Evolutionary conservation across 2,888 invertebrate genomes (phyloP), one percentile per base, ranked within the genome.

Genomic region (Eupeodes latifasciatus): DNA sequence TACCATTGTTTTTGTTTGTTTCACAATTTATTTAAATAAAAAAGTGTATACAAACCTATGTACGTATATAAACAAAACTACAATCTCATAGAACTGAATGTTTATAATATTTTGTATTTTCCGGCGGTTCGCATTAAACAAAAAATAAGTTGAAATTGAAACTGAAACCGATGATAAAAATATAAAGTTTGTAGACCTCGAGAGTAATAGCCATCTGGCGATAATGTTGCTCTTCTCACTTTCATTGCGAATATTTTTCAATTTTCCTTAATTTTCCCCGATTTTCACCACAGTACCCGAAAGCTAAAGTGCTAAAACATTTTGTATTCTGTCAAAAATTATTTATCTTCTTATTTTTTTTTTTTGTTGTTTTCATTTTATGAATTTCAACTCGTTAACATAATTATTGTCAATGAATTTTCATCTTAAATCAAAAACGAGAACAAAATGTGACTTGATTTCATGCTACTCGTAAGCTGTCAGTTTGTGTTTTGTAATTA

Each of bases 191-290:
- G 5, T 53, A 69, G 51, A 69, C 53, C 67, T 69, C 53, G 36
- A 12, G 7, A 27, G 40, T 6, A 12, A 9, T 16, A 47, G 7
- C 12, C 44, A 12, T 5, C 6, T 64, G 64, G 10, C 47, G 49
- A 34, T 4, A 66, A 49, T 49, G 49, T 55, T 59, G 34, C 49
- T 81, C 40, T 40, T 14, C 49, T 81, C 55, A 69, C 47, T 82
- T 86, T 86, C 62, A 16, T 78, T 59, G 69, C 78, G 67, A 85
- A 81, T 85, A 74, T 55, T 81, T 85, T 81, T 49, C 14, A 59
- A 34, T 34, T 59, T 59, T 59, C 0, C 0, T 19, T 59, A 14
- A 47, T 66, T 66, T 64, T 71, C 76, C 12, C 62, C 74, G 55
- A 16, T 27, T 75, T 12, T 44, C 12, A 10, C 5, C 19, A 16